Evolutionary conservation across 1,140 invertebrate genomes (phyloP), one percentile per base, ranked within the genome.

Genomic region (Listronotus bonariensis): DNA sequence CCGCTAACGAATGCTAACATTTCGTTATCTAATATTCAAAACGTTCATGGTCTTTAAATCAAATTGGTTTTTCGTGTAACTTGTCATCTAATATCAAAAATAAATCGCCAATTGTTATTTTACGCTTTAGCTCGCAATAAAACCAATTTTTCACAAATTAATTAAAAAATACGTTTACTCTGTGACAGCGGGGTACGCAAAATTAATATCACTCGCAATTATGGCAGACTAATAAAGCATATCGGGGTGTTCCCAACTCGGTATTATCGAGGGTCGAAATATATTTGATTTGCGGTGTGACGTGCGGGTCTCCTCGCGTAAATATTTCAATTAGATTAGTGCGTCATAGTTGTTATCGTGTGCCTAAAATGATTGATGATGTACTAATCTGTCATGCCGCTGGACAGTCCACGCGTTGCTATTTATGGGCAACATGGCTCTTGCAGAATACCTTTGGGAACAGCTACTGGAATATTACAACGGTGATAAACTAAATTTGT

Each of bases 361-460:
- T 56, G 49, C 46, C 41, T 31, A 40, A 55, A 49, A 77, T 75
- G 76, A 77, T 77, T 77, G 74, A 77, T 77, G 76, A 75, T 68
- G 70, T 76, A 74, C 73, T 77, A 77, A 77, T 77, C 73, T 76
- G 74, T 77, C 76, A 77, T 70, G 71, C 72, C 68, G 71, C 66
- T 66, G 74, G 72, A 72, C 72, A 74, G 68, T 73, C 71, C 71
- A 73, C 65, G 69, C 66, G 67, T 68, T 69, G 67, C 71, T 75
- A 77, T 77, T 77, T 77, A 77, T 74, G 68, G 69, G 64, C 55
- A 65, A 62, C 71, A 67, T 60, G 65, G 67, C 48, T 46, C 53
- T 51, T 53, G 63, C 58, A 61, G 61, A 51, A 54, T 26, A 65
- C 67, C 52, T 57, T 18, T 68, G 71, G 70, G 64, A 42, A 51